Evolutionary conservation across 37 sponge, comb jelly and placozoan species (phyloP).

Genomic region (Hexactinellida sp.): DNA sequence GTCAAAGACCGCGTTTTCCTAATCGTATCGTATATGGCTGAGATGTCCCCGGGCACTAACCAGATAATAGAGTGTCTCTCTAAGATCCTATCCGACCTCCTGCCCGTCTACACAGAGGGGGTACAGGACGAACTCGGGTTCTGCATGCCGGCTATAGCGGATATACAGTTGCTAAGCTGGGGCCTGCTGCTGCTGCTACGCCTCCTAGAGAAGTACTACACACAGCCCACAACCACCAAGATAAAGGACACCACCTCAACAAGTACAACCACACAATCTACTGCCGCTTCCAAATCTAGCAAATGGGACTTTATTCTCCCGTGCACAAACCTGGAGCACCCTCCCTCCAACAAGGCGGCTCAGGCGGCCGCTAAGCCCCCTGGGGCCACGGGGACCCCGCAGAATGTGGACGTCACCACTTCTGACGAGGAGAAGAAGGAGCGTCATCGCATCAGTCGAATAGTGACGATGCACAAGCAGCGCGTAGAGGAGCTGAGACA

Average conservation of each 20-base stretch:
- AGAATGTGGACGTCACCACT: not conserved
- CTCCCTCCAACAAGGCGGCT: not conserved
- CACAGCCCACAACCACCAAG: not conserved
- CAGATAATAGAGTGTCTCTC: slow-evolving; percentile 4
- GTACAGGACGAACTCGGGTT: slow-evolving; percentile 11
- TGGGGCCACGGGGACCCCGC: not conserved
- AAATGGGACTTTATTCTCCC: slow-evolving; percentile 7
- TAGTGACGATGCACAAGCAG: not conserved
- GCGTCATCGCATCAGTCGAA: not conserved
- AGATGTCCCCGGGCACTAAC: not conserved
- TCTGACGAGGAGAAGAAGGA: slow-evolving; percentile 16
- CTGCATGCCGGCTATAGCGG: not conserved
- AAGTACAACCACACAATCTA: not conserved
- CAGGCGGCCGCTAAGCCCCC: not conserved
- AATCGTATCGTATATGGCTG: not conserved
- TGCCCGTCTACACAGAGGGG: slow-evolving; percentile 13
- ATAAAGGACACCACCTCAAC: slow-evolving; percentile 6
- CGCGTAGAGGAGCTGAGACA: not conserved
- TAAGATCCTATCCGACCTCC: not conserved
- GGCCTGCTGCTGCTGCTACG: not conserved
- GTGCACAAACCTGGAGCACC: not conserved
- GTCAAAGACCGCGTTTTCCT: slow-evolving; percentile 13
- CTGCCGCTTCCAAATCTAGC: slow-evolving; percentile 13
- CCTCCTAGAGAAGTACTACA: slow-evolving; percentile 1
- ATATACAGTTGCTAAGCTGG: not conserved